Conservation (phyloP, 2,113 vertebrate species). For the Gasterosteus aculeatus region DNA sequence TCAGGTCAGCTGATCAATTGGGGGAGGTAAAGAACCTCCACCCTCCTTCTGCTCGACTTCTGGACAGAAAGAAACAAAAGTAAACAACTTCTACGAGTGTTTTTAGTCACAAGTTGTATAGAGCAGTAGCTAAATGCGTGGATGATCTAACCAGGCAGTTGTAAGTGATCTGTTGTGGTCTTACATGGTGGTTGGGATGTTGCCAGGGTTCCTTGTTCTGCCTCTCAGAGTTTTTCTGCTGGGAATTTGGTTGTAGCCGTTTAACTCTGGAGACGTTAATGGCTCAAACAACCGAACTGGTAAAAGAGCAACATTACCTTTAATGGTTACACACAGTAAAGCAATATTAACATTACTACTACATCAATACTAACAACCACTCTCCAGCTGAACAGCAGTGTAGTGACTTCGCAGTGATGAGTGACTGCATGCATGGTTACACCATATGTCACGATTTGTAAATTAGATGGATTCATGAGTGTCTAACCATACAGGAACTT, state of each 20-base stretch:
- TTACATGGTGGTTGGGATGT: background rate
- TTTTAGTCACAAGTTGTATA: background rate
- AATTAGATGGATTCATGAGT: too few relatives aligned
- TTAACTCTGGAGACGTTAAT: conserved; percentile 75
- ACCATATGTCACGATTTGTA: too few relatives aligned
- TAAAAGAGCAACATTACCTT: background rate
- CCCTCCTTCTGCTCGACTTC: conserved; percentile 52
- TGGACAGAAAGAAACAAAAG: conserved; percentile 20
- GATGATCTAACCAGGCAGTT: background rate
- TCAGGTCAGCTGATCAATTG: conserved; percentile 48
- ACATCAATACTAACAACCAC: too few relatives aligned
- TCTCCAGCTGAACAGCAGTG: too few relatives aligned
- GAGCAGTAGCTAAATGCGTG: background rate
- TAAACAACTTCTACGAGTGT: background rate
- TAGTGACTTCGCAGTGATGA: too few relatives aligned
- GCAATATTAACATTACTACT: too few relatives aligned
- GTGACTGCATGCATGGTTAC: too few relatives aligned
- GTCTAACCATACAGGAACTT: too few relatives aligned
- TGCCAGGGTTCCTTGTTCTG: conserved; percentile 51
- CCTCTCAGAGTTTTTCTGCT: conserved; percentile 62
- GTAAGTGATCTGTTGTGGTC: background rate
- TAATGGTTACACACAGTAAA: too few relatives aligned
- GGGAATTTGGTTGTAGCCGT: conserved; percentile 47
- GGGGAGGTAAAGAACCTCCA: conserved; percentile 79
- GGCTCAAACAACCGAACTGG: conserved; percentile 77